Conservation (phyloP, 2,113 vertebrate genomes). For the Malurus elegans region DNA sequence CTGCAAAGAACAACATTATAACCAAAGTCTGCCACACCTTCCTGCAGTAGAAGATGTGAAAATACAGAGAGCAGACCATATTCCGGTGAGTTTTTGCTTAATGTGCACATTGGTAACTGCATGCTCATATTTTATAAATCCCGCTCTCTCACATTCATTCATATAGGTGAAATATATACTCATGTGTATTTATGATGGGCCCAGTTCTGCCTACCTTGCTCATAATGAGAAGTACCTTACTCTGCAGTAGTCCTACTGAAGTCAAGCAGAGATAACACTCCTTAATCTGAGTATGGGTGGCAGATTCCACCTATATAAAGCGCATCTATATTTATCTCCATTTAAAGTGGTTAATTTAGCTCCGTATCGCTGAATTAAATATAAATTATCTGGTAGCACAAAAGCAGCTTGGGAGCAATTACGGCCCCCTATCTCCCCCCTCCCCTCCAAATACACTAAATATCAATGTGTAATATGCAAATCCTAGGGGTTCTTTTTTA, state of each 20-base stretch:
- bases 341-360: constrained; percentile 61
- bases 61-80: background rate
- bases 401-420: constrained; percentile 62
- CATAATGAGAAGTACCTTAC: background rate
- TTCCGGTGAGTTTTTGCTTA: background rate
- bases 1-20: background rate
- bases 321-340: constrained; percentile 40
- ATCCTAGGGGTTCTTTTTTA: constrained; percentile 51
- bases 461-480: constrained; percentile 63
- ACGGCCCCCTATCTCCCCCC: background rate
- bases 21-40: background rate
- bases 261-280: constrained; percentile 8
- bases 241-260: constrained; percentile 1
- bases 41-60: background rate
- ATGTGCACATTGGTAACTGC: background rate
- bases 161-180: background rate
- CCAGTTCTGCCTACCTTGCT: background rate
- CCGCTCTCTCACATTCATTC: background rate
- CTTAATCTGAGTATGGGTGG: background rate
- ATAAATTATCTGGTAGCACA: constrained; percentile 49
- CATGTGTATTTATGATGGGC: background rate
- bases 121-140: background rate
- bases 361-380: constrained; percentile 37
- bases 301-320: constrained; percentile 52
- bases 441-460: constrained; percentile 31